Evolutionary conservation across 1,140 invertebrate species (phyloP).

Genomic region (Cardiocondyla obscurior): DNA sequence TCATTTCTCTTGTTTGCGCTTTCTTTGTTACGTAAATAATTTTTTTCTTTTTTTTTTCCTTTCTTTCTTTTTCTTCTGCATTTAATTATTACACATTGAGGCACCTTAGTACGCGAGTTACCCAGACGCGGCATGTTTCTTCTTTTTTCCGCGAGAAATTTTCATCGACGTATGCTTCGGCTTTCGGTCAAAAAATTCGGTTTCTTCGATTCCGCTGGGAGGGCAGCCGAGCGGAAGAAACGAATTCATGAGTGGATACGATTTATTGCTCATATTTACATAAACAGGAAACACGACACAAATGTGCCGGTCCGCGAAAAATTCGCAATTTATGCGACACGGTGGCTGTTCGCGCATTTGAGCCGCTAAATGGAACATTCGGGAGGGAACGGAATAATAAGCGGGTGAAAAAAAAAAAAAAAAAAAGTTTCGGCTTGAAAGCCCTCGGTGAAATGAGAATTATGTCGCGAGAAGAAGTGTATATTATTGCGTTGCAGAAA

Average conservation of each 20-base stretch:
- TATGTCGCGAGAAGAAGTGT: constrained; percentile 44
- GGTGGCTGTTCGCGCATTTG: constrained; percentile 50
- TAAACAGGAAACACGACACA: constrained; percentile 75
- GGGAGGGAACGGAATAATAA: neutral
- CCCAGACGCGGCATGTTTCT: neutral
- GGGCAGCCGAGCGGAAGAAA: constrained; percentile 78
- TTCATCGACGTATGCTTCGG: constrained; percentile 20
- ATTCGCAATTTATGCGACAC: constrained; percentile 62
- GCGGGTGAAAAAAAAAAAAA: constrained; percentile 11
- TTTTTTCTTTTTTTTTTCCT: neutral
- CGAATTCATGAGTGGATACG: constrained; percentile 79
- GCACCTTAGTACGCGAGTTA: neutral
- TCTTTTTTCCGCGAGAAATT: neutral
- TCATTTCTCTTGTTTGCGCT: neutral
- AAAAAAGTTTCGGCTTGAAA: constrained; percentile 55
- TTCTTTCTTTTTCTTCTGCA: neutral
- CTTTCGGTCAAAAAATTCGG: constrained; percentile 10
- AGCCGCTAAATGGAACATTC: constrained; percentile 46
- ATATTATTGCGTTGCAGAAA: constrained; percentile 12
- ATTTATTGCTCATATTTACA: constrained; percentile 82
- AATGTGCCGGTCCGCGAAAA: constrained; percentile 68
- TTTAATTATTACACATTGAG: neutral
- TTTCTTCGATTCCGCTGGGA: constrained; percentile 33
- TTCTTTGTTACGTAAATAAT: neutral
- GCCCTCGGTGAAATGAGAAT: constrained; percentile 51